Evolutionary conservation across 2,113 vertebrate species (phyloP), one percentile per base, ranked within the genome.

Genomic region (Bufo gargarizans): DNA sequence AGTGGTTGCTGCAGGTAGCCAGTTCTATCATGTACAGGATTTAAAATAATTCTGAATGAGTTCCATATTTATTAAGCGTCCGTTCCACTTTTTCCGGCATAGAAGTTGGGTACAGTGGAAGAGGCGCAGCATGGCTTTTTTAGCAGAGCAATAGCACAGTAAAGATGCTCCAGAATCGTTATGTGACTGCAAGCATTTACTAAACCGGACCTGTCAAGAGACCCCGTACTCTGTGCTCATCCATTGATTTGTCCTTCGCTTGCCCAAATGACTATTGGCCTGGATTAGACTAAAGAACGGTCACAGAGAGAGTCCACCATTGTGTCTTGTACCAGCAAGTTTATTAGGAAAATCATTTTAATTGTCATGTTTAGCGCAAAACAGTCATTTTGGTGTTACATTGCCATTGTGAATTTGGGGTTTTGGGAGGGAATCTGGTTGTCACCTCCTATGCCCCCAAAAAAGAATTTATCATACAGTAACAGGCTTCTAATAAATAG

Each of bases 241-340:
- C n/a, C 16, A 0, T 20, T 17, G 61, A 63, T 17, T 63, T 71
- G 11, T 12, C n/a, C 67, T 33, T 71, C 13, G 43, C 3, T 13
- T 71, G 22, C 13, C 67, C 67, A 71, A 43, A 12, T 67, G 6
- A 65, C 2, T 19, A 4, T 4, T 19, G 17, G 63, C 8, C n/a
- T 9, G 63, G 63, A 10, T n/a, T 22, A 67, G 20, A 67, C 3
- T 8, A n/a, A n/a, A 67, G 7, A 71, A 63, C 22, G 61, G 16
- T 43, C 19, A 10, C 1, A 88, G 13, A 87, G 11, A 22, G 61
- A 76, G 17, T 49, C 49, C 80, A 67, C 43, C 19, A 49, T 9
- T 67, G 53, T 55, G 19, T 77, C 82, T 89, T 89, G 87, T 84
- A 84, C 82, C 87, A 89, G 87, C 87, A 84, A 89, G 81, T 89